Base-by-base conservation (phyloP, 2,888 invertebrate species). In the Xestia rhomboidea region DNA sequence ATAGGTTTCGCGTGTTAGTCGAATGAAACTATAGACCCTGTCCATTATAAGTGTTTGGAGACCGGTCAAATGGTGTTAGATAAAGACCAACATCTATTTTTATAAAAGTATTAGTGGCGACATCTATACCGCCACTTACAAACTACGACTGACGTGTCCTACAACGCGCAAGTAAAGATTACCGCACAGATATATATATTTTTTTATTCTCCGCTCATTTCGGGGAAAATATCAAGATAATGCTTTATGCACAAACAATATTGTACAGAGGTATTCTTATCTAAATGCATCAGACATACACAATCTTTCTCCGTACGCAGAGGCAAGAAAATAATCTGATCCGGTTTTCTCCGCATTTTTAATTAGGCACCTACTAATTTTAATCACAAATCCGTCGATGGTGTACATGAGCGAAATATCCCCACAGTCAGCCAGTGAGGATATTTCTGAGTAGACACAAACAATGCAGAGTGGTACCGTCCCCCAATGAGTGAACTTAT, bases 361-460 rank as follows among this genome's bases (percentile, higher is more conserved):
- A 54, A n/a, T n/a, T 54, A 5, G n/a, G 4, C 13, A 54, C 13
- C n/a, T n/a, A 54, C 54, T n/a, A n/a, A 11, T 49, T 49, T 49
- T 49, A 8, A 49, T 49, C 91, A 91, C 88, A 90, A 88, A 90
- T 87, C 88, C 88, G 88, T 85, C 79, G 77, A 79, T 70, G 77
- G 76, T 82, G 76, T 88, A 89, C 73, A 89, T 88, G 86, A 85
- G 77, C 57, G 88, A 91, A 86, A 90, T 81, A 85, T 84, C 84
- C 27, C 30, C 84, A 84, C 87, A 83, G 87, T 83, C 87, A 69
- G 84, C 73, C 60, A 69, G 84, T 83, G 84, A 57, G 60, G 66
- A 87, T 86, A 89, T 88, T 88, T 88, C 77, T 13, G 68, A 79
- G 68, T 79, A 73, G 77, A 88, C 85, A 89, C 83, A 89, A 79